These are phyloP conservation scores for Cecidostiba fungosa DNA, from an alignment of 2,888 invertebrate species.

Conservation along the genomic window DNA sequence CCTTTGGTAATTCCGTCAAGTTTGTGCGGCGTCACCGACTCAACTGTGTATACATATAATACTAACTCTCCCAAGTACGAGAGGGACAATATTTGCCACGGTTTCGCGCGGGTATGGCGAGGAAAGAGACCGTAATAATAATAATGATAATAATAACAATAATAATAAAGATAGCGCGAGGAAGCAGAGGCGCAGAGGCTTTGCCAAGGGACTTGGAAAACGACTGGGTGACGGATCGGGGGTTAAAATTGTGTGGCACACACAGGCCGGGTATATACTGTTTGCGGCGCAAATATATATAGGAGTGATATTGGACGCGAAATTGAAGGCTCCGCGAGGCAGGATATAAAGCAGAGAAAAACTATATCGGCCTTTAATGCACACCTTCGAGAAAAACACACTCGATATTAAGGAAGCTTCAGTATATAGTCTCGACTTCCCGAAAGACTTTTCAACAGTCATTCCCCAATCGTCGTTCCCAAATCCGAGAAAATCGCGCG, in stretches of 20 bases:
- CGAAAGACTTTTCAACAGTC: constrained; percentile 1
- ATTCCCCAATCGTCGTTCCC: neutral
- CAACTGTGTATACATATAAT: neutral
- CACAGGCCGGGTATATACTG: neutral
- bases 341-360: neutral
- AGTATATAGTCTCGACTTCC: neutral
- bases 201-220: neutral
- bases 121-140: constrained; percentile 9
- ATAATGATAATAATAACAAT: constrained; percentile 20
- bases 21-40: neutral
- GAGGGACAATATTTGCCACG: constrained; percentile 9
- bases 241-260: neutral
- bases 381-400: neutral
- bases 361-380: neutral
- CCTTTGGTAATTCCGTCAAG: neutral
- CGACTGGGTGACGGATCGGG: neutral
- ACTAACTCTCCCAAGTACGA: neutral
- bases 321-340: neutral
- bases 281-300: neutral
- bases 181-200: neutral
- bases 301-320: neutral
- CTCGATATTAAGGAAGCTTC: neutral
- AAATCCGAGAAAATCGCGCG: constrained; percentile 2
- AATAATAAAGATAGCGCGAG: constrained; percentile 20
- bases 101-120: neutral